Conservation (phyloP, 2,888 invertebrate species). For the Cryptus viduatorius region DNA sequence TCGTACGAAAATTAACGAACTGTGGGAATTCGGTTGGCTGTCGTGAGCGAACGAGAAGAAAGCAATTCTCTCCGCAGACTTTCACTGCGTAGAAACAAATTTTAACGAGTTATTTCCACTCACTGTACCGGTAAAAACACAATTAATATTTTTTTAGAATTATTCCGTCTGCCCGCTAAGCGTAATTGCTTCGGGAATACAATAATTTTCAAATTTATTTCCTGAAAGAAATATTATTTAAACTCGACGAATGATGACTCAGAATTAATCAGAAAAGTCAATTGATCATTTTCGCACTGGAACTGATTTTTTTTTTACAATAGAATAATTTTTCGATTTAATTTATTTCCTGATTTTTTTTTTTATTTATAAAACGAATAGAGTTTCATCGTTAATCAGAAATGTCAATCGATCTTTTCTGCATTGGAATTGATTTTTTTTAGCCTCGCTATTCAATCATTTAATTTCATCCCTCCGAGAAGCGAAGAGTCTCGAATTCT, state of each 20-base stretch:
- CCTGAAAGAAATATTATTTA: too few species aligned
- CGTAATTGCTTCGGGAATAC: background rate
- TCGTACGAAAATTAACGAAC: slow-evolving; percentile 25
- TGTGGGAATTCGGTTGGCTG: slow-evolving; percentile 43
- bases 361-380: too few species aligned
- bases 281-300: too few species aligned
- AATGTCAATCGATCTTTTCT: background rate
- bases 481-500: background rate
- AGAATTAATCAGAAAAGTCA: too few species aligned
- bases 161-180: background rate
- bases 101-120: slow-evolving; percentile 32
- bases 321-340: too few species aligned
- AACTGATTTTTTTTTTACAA: too few species aligned
- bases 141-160: slow-evolving; percentile 10
- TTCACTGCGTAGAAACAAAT: slow-evolving; percentile 20
- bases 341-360: too few species aligned
- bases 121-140: slow-evolving; percentile 6
- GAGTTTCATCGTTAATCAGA: too few species aligned
- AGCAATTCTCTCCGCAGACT: slow-evolving; percentile 11
- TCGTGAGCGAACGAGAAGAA: slow-evolving; percentile 22
- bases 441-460: background rate
- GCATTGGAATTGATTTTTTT: background rate
- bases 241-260: too few species aligned
- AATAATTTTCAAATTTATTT: background rate
- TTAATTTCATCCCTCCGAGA: too few species aligned